These are phyloP conservation scores for Poecilia latipinna DNA, from an alignment of 2,113 vertebrate species.

Conservation along the genomic window DNA sequence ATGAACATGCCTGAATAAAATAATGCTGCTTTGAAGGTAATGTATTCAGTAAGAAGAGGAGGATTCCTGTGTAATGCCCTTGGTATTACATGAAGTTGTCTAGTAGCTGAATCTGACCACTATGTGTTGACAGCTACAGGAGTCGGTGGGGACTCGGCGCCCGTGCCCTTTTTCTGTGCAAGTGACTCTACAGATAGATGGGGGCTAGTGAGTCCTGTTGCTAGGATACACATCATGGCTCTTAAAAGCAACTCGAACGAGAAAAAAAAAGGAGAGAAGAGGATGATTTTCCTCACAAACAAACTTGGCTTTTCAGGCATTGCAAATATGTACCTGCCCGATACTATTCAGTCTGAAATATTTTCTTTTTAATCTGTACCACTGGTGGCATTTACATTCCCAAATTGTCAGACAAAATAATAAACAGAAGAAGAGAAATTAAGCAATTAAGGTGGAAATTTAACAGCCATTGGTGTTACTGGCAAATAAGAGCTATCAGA, in stretches of 20 bases:
- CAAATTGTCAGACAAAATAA: slow-evolving; percentile 11
- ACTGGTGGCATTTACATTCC: slow-evolving; percentile 3
- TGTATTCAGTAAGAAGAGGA: not conserved
- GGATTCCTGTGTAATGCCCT: not conserved
- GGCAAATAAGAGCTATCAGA: slow-evolving; percentile 52
- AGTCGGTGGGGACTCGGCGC: slow-evolving; percentile 59
- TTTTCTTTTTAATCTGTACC: slow-evolving; percentile 1
- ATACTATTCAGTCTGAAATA: slow-evolving; percentile 19
- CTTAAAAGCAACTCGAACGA: slow-evolving; percentile 65
- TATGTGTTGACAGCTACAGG: slow-evolving; percentile 52
- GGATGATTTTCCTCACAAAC: slow-evolving; percentile 60
- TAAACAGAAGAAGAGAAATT: slow-evolving; percentile 63
- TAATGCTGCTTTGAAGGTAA: not conserved
- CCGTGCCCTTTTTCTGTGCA: slow-evolving; percentile 55
- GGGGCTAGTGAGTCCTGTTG: slow-evolving; percentile 72
- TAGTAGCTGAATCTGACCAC: slow-evolving; percentile 47
- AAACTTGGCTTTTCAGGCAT: slow-evolving; percentile 51
- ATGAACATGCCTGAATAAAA: not conserved
- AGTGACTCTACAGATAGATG: slow-evolving; percentile 45
- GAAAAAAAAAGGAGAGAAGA: slow-evolving; percentile 36
- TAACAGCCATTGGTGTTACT: slow-evolving; percentile 54
- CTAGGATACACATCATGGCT: slow-evolving; percentile 78
- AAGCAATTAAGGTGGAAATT: slow-evolving; percentile 55
- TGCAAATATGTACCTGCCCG: slow-evolving; percentile 53
- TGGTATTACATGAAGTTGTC: slow-evolving; percentile 3